Conservation (phyloP, 2,113 vertebrate genomes). For the Danio rerio region GRCz12tu NC_133192.1:40239001-40239500, state of each 20-base stretch:
- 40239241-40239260: slow-evolving; percentile 64
- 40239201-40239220: slow-evolving; percentile 72
- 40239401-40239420: slow-evolving; percentile 38
- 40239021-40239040: slow-evolving; percentile 30
- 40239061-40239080: slow-evolving; percentile 49
- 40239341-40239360: slow-evolving; percentile 54
- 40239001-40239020: slow-evolving; percentile 44
- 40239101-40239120: slow-evolving; percentile 55
- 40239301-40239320: slow-evolving; percentile 72
- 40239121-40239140: slow-evolving; percentile 70
- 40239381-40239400: slow-evolving; percentile 20
- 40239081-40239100: neutral
- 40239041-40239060: slow-evolving; percentile 34
- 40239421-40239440: slow-evolving; percentile 48
- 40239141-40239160: slow-evolving; percentile 75
- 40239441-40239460: slow-evolving; percentile 41
- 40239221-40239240: slow-evolving; percentile 44
- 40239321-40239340: slow-evolving; percentile 51
- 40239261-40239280: slow-evolving; percentile 71
- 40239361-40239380: slow-evolving; percentile 28
- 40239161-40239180: slow-evolving; percentile 68
- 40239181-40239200: slow-evolving; percentile 79
- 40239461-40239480: too few relatives aligned
- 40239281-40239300: slow-evolving; percentile 77
- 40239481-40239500: slow-evolving; percentile 4